Conservation (phyloP, 53 echinoderm and acorn worm genomes). For the Glandiceps talaboti region DNA sequence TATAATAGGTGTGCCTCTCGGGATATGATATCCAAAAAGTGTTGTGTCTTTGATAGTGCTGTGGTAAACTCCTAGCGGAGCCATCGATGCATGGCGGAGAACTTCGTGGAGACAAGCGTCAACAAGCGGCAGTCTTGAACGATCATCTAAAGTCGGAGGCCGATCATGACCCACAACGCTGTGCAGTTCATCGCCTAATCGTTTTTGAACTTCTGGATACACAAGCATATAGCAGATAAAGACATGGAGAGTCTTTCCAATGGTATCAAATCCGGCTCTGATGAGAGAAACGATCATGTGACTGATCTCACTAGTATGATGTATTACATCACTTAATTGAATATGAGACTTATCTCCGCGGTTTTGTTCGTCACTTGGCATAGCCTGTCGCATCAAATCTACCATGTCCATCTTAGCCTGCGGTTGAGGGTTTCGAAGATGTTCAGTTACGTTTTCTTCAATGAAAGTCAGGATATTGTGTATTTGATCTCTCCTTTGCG, state of each 20-base stretch:
- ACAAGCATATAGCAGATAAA: constrained; percentile 37
- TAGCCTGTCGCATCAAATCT: too few relatives aligned
- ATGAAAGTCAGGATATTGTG: too few relatives aligned
- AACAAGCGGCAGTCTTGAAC: constrained; percentile 44
- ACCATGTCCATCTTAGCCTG: constrained; percentile 54
- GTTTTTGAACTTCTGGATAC: constrained; percentile 50
- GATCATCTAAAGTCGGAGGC: constrained; percentile 38
- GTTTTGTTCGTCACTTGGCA: too few relatives aligned
- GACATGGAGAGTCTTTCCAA: constrained; percentile 47
- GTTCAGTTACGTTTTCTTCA: too few relatives aligned
- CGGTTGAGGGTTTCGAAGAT: too few relatives aligned
- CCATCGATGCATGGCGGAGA: constrained; percentile 49
- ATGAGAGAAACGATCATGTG: constrained; percentile 41
- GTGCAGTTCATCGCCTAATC: constrained; percentile 47
- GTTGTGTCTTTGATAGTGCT: constrained; percentile 62
- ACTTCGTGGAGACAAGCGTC: constrained; percentile 67
- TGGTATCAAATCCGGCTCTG: constrained; percentile 76
- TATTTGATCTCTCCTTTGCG: too few relatives aligned
- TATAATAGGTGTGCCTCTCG: constrained; percentile 62
- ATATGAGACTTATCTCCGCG: too few relatives aligned
- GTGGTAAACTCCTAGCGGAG: constrained; percentile 77
- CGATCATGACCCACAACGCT: constrained; percentile 38
- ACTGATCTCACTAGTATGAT: constrained; percentile 24
- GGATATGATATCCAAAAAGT: constrained; percentile 46
- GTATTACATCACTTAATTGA: constrained; percentile 14